Conservation (phyloP, 2,113 vertebrate species). For the Fregetta grallaria region DNA sequence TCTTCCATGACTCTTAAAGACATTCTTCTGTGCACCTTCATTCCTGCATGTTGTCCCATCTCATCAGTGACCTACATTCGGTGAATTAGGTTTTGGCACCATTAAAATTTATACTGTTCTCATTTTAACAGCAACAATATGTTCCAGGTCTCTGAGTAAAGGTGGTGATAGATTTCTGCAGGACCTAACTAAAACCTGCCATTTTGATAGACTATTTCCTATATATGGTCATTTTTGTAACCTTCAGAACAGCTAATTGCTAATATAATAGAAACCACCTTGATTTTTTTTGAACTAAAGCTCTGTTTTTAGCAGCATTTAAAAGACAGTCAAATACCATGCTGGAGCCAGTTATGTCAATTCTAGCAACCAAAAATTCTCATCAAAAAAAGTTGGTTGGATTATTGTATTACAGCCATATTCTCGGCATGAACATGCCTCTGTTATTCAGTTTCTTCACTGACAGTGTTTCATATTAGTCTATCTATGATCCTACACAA, state of each 20-base stretch:
- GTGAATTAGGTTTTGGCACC: neutral
- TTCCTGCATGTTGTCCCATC: neutral
- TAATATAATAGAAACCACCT: neutral
- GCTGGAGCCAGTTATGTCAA: neutral
- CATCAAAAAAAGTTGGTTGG: neutral
- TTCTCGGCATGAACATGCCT: neutral
- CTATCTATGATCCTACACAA: neutral
- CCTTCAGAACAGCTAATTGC: neutral
- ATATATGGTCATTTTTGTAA: neutral
- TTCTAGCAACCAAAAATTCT: neutral
- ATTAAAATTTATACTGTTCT: neutral
- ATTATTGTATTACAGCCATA: neutral
- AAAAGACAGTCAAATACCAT: neutral
- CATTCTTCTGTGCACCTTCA: neutral
- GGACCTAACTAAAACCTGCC: neutral
- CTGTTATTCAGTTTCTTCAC: neutral
- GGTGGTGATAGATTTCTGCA: neutral
- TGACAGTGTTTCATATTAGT: neutral
- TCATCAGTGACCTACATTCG: neutral
- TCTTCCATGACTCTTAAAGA: neutral
- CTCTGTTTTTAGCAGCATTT: neutral
- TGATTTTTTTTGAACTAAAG: neutral
- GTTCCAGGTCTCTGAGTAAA: neutral
- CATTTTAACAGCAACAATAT: neutral
- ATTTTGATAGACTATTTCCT: neutral